Evolutionary conservation across 1,140 invertebrate species (phyloP), one percentile per base, ranked within the genome.

Genomic region (Drosophila carrolli): DNA sequence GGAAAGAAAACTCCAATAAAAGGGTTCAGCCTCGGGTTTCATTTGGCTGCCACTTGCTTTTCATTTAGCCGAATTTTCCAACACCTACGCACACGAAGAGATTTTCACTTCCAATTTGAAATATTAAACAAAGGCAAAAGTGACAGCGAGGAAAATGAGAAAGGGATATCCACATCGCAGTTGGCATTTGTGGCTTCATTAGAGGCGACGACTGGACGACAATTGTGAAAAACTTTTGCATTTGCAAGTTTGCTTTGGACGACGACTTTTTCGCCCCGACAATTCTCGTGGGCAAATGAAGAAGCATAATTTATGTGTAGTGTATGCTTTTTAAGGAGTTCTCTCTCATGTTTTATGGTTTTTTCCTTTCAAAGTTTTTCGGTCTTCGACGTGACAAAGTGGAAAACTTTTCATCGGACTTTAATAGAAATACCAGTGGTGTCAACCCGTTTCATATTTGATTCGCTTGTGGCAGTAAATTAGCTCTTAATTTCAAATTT

Each of bases 101-200:
- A 70, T 66, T 83, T 61, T 68, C 81, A 41, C 63, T 77, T 80
- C 82, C 82, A 84, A 84, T 84, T 84, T 84, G 55, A 71, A 61
- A 77, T 84, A 80, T 80, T 76, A 80, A 74, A 57, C 71, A 73
- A 73, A 41, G 51, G 65, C 11, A 71, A 71, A 71, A 56, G 67
- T 73, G 70, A 61, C 70, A 73, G 70, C 40, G 23, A 8, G 19
- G 11, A 57, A 44, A 16, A 27, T 4, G 40, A 11, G 56, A n/a
- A 13, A 40, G 32, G 63, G 32, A 23, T 6, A 4, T 14, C 41
- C 14, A 38, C 66, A 47, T 70, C 35, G 16, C 13, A 51, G 27
- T 50, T 71, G 65, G 48, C 70, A 73, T 72, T 73, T 73, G 67
- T 61, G 70, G 70, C 70, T 73, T 73, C 68, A 73, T 72, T 73